Evolutionary conservation across 2,113 vertebrate species (phyloP).

Genomic region (Hippocampus zosterae): DNA sequence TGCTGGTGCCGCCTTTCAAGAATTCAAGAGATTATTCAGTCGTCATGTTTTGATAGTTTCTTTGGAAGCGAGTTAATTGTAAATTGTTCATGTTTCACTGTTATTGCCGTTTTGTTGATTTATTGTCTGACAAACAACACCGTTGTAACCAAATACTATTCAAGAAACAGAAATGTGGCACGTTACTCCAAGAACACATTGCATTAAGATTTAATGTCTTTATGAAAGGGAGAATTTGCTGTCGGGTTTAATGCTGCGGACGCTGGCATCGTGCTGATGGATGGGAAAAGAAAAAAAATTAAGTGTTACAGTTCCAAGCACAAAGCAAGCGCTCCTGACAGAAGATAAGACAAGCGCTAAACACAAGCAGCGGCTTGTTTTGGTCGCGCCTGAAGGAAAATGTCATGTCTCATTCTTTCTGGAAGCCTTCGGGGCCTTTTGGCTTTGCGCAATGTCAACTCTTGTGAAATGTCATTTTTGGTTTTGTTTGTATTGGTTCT

Average conservation of each 20-base stretch:
- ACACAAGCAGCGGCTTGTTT: constrained; percentile 56
- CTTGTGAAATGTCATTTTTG: constrained; percentile 13
- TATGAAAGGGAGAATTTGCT: neutral
- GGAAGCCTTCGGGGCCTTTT: constrained; percentile 13
- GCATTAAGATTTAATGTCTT: neutral
- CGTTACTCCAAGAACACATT: neutral
- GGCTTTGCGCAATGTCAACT: constrained; percentile 28
- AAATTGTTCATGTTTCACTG: too few species aligned
- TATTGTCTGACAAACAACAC: too few species aligned
- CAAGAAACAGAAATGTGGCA: neutral
- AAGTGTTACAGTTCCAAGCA: constrained; percentile 28
- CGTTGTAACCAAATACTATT: neutral
- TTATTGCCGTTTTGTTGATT: too few species aligned
- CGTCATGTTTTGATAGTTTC: too few species aligned
- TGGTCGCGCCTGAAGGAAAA: constrained; percentile 27
- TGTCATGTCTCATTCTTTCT: constrained; percentile 10
- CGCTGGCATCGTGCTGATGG: neutral
- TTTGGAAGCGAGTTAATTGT: too few species aligned
- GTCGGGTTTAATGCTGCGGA: neutral
- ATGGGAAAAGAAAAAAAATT: constrained; percentile 22
- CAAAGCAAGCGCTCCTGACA: constrained; percentile 41
- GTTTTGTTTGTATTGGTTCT: neutral
- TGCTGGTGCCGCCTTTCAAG: too few species aligned
- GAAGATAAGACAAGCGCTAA: constrained; percentile 32
- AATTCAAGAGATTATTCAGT: too few species aligned